phyloP scores from a whole-genome alignment of 2,888 invertebrate species.

The Notodonta ziczac region DNA sequence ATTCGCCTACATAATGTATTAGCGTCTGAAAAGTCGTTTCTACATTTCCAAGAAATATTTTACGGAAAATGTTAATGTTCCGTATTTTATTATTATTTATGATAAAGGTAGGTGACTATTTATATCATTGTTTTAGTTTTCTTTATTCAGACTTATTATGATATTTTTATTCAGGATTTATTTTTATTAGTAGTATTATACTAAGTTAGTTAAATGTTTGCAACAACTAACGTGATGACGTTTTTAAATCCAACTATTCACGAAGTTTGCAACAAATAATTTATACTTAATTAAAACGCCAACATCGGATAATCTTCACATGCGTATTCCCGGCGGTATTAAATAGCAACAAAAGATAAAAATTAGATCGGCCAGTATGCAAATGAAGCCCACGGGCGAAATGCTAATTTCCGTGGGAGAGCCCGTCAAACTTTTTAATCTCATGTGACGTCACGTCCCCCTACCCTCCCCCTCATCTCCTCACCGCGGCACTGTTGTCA shows the following conservation, averaged over 20 bases:
- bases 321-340: slow-evolving; percentile 35
- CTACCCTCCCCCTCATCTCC: slow-evolving; percentile 34
- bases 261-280: no score
- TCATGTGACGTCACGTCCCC: slow-evolving; percentile 76
- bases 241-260: no score
- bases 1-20: slow-evolving; percentile 37
- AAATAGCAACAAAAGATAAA: slow-evolving; percentile 57
- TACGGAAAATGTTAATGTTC: no score
- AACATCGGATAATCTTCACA: slow-evolving; percentile 15
- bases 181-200: no score
- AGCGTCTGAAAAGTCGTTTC: slow-evolving; percentile 3
- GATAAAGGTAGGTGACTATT: no score
- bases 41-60: neutral
- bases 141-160: no score
- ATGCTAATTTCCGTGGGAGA: slow-evolving; percentile 84
- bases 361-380: slow-evolving; percentile 69
- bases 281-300: neutral
- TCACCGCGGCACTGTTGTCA: slow-evolving; percentile 58
- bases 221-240: no score
- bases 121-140: no score
- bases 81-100: no score
- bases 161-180: no score
- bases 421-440: slow-evolving; percentile 82
- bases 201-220: no score
- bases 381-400: slow-evolving; percentile 72